Base-by-base conservation (phyloP, 2,888 invertebrate genomes). In the Xanthorhoe spadicearia region DNA sequence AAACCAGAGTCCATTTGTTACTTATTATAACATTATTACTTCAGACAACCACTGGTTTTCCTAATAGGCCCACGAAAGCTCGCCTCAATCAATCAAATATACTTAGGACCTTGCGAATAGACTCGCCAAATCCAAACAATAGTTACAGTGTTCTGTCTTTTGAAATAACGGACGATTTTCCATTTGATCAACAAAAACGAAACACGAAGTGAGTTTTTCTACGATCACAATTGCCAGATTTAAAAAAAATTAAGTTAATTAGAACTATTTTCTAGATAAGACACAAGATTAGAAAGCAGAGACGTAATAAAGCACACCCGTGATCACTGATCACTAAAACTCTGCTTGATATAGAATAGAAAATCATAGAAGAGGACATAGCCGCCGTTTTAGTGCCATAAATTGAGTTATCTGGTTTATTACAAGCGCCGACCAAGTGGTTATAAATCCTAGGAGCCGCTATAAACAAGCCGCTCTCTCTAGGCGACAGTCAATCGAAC, bases 321-420 rank as follows among this genome's bases (percentile, higher is more conserved):
- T 78, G 80, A 81, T 82, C 76, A 79, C 77, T 78, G 80, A 81
- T 82, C 76, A 79, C 77, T 81, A 80, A 85, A 83, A 83, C 77
- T 85, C 82, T 75, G 76, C 71, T 79, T 82, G 82, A 85, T 81
- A 78, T 82, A 85, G n/a, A 81, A 80, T 80, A 78, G 73, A 74
- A 79, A 77, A 77, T 78, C 80, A 79, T 81, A 71, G 73, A 78
- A 81, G 78, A 76, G 79, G 82, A 82, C 81, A 78, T 76, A 76
- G 75, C 74, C 73, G 74, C 79, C 79, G 77, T 79, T 84, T 81
- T 79, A 80, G 80, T 79, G 79, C 83, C 83, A 84, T 86, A 85
- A 85, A 87, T 84, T 83, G 82, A 87, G 86, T 84, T 86, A 87
- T 88, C 85, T 83, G 77, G 83, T 85, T 86, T 86, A 87, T 87